Conservation (phyloP, 53 echinoderm and acorn worm genomes). For the Antedon mediterranea region DNA sequence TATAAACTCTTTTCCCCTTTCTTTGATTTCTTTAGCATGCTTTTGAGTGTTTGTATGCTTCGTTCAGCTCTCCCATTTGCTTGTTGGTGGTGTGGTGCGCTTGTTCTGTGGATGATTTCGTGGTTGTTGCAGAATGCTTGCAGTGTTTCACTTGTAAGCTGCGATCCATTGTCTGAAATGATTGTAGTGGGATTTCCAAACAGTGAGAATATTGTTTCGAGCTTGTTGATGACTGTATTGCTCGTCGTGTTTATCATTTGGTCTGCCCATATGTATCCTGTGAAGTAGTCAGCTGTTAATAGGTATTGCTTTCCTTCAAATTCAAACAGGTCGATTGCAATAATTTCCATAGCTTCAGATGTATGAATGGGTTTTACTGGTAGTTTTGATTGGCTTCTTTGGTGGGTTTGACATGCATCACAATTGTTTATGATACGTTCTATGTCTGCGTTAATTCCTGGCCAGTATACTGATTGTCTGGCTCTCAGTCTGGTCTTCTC, state of each 20-base stretch:
- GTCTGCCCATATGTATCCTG: constrained; percentile 1
- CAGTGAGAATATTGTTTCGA: constrained; percentile 8
- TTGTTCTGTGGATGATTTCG: background rate
- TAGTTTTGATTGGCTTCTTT: too few relatives aligned
- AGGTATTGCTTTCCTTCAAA: too few relatives aligned
- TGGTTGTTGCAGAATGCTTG: too few relatives aligned
- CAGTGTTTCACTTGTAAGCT: constrained; percentile 9
- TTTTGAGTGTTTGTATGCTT: constrained; percentile 14
- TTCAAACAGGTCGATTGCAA: too few relatives aligned
- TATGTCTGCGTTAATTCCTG: too few relatives aligned
- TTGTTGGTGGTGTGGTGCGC: constrained; percentile 19
- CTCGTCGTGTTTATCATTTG: constrained; percentile 1
- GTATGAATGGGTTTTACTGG: too few relatives aligned
- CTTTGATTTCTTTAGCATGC: constrained; percentile 7
- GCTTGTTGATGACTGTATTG: constrained; percentile 6
- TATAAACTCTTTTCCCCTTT: background rate
- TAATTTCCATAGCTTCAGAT: too few relatives aligned
- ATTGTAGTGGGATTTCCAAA: constrained; percentile 9
- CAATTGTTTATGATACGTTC: too few relatives aligned
- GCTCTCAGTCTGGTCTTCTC: too few relatives aligned
- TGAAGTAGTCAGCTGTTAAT: background rate
- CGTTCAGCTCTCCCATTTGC: constrained; percentile 8
- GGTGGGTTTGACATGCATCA: too few relatives aligned
- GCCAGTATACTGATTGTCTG: too few relatives aligned
- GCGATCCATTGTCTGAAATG: constrained; percentile 28